Evolutionary conservation across 1,140 invertebrate genomes (phyloP), one percentile per base, ranked within the genome.

Genomic region (Drosophila virilis): DNA sequence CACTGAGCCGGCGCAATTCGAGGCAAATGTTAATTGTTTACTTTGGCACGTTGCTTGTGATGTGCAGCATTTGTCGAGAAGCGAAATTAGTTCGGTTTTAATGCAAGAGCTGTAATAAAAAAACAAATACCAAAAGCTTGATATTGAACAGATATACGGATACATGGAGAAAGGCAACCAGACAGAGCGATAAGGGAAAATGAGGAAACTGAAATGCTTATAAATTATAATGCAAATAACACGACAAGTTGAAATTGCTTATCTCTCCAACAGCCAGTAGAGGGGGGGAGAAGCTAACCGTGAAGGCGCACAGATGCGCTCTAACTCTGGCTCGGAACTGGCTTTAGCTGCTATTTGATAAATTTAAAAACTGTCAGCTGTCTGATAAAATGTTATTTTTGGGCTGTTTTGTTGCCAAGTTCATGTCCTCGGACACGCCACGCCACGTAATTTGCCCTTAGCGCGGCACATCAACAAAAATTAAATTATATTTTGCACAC

Each of bases 401-500:
- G 13, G 13, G 45, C 40, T 52, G 28, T 55, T 69, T 59, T 60
- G 40, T 65, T 54, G 15, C 32, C 42, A 81, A 81, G 64, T 74
- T 82, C 17, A 37, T 78, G 67, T 82, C 64, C 17, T 45, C 35
- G 46, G 76, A 48, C 78, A 77, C 69, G 82, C 17, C 17, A 17
- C 1, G 17, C 17, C 17, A 17, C 72, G 76, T 77, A 74, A 70
- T 48, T 73, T 77, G 65, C 55, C 55, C 45, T 66, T 54, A 43
- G 61, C 60, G 38, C n/a, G 9, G 32, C 60, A 37, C 33, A 71
- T 48, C 50, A 62, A 59, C 13, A 59, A 46, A 72, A 84, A 86
- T 86, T 83, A 88, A 88, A 86, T 86, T 88, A 88, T 72, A 88
- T 88, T 86, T 79, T 77, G 83, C 83, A 77, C 83, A 79, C 82